These are phyloP conservation scores for Molossus alvarezi DNA, from an alignment of 2,797 vertebrate species.

Conservation along the genomic window DNA sequence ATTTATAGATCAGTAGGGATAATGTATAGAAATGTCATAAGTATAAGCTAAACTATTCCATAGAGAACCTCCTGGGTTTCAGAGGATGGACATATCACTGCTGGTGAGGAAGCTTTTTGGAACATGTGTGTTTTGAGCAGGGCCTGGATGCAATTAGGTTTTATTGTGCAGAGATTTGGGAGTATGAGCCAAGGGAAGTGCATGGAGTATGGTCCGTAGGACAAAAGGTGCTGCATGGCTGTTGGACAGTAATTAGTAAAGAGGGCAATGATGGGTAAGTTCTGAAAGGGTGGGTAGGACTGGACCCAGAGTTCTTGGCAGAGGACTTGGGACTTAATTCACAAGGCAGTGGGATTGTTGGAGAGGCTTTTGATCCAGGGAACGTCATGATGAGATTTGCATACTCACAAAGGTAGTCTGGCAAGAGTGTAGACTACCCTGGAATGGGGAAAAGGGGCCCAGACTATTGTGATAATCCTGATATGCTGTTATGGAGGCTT, in stretches of 20 bases:
- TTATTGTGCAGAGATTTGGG: not conserved
- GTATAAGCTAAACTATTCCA: not conserved
- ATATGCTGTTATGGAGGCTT: not conserved
- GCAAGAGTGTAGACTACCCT: not conserved
- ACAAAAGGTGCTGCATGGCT: not conserved
- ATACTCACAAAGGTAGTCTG: not conserved
- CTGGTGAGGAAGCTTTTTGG: not conserved
- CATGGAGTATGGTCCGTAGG: not conserved
- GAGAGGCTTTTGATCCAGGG: not conserved
- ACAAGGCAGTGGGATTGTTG: not conserved
- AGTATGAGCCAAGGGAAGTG: not conserved
- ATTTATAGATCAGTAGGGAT: not conserved
- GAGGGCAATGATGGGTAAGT: not conserved
- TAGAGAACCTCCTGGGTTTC: not conserved
- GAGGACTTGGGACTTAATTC: not conserved
- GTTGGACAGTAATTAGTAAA: not conserved
- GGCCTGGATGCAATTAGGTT: not conserved
- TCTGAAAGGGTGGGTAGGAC: not conserved
- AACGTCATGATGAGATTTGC: not conserved
- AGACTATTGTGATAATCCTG: not conserved
- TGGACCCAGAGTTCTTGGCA: not conserved
- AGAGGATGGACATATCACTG: not conserved
- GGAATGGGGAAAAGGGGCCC: not conserved
- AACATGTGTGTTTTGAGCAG: conserved; percentile 14
- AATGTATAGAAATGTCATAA: conserved; percentile 22